Evolutionary conservation across 2,888 invertebrate species (phyloP).

Genomic region (Vanessa cardui): DNA sequence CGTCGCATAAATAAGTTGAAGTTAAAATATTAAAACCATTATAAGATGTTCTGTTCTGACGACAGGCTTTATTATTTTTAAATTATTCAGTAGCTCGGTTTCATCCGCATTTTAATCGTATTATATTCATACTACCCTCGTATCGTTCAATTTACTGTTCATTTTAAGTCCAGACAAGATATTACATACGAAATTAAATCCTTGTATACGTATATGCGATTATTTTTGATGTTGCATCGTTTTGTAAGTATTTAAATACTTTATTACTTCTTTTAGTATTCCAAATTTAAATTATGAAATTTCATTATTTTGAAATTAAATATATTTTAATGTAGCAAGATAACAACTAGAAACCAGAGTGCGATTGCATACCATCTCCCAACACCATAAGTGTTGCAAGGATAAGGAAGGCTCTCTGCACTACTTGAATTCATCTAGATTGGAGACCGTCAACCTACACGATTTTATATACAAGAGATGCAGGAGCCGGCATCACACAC

Average conservation of each 20-base stretch:
- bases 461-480: too few species aligned
- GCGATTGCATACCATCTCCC: too few species aligned
- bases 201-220: conserved; percentile 6
- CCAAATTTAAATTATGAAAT: too few species aligned
- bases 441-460: too few species aligned
- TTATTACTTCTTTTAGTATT: too few species aligned
- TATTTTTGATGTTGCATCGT: background rate
- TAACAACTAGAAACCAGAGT: too few species aligned
- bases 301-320: too few species aligned
- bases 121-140: conserved; percentile 23
- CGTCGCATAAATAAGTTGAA: conserved; percentile 52
- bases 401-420: too few species aligned
- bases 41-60: conserved; percentile 27
- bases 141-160: conserved; percentile 19
- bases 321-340: too few species aligned
- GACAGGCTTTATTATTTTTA: conserved; percentile 19
- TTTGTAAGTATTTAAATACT: background rate
- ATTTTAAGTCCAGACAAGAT: conserved; percentile 15
- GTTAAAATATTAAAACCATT: conserved; percentile 49
- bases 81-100: conserved; percentile 16
- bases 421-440: too few species aligned
- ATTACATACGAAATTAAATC: conserved; percentile 22
- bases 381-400: too few species aligned
- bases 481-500: too few species aligned
- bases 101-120: conserved; percentile 12